Conservation (phyloP, 2,888 invertebrate species). For the Pachymerium ferrugineum region DNA sequence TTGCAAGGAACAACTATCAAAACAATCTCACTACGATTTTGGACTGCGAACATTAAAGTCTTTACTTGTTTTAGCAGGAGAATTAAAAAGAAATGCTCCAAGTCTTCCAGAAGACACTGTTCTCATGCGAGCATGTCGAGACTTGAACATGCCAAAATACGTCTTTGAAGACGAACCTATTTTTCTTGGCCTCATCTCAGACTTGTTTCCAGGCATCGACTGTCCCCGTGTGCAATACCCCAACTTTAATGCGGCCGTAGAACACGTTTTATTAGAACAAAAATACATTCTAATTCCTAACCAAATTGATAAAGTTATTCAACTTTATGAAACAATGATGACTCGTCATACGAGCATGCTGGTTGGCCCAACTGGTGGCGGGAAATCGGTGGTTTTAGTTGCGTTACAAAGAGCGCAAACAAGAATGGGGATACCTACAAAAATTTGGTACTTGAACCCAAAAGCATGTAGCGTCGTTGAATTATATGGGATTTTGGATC, state of each 20-base stretch:
- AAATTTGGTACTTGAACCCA: constrained; percentile 73
- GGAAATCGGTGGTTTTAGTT: constrained; percentile 79
- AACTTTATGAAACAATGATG: constrained; percentile 92
- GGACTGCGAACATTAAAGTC: constrained; percentile 85
- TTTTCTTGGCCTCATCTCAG: constrained; percentile 79
- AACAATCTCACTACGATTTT: constrained; percentile 92
- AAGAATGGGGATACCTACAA: constrained; percentile 68
- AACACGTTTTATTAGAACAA: constrained; percentile 59
- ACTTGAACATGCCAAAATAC: constrained; percentile 91
- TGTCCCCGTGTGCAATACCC: constrained; percentile 83
- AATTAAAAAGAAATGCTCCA: constrained; percentile 69
- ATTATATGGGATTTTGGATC: constrained; percentile 80
- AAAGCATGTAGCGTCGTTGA: constrained; percentile 85
- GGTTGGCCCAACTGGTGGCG: constrained; percentile 88
- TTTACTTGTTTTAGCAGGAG: constrained; percentile 85
- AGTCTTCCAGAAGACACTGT: constrained; percentile 78
- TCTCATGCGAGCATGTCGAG: constrained; percentile 76
- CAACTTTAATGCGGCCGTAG: constrained; percentile 74
- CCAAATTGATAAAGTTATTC: constrained; percentile 81
- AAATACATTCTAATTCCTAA: constrained; percentile 63
- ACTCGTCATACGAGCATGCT: constrained; percentile 87
- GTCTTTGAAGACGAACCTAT: constrained; percentile 85
- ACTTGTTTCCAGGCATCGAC: constrained; percentile 83
- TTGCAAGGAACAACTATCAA: constrained; percentile 79
- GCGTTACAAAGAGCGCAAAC: constrained; percentile 72